Percentiles rank a stretch among this genome's conserved stretches.
These are phyloP conservation scores for Scaptomyza parva DNA, from an alignment of 2,888 invertebrate genomes.

Conservation along the genomic window DNA sequence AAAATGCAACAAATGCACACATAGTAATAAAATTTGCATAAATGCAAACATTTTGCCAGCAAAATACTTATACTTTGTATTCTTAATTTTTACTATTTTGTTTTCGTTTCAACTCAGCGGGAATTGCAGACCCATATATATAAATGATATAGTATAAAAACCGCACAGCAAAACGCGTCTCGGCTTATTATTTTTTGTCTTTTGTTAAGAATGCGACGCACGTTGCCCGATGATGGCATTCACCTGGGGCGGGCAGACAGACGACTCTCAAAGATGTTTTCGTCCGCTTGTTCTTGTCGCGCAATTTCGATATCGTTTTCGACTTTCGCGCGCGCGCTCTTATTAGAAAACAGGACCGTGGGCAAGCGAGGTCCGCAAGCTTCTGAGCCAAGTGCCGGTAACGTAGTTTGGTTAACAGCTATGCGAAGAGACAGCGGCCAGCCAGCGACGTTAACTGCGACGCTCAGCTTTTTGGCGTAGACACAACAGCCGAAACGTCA, in stretches of 20 bases:
- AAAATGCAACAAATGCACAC: slow-evolving; percentile 77
- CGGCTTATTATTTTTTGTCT: too few species aligned
- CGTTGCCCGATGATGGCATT: slow-evolving; percentile 75
- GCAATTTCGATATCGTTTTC: slow-evolving; percentile 21
- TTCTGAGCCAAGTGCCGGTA: slow-evolving; percentile 72
- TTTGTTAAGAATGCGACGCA: slow-evolving; percentile 58
- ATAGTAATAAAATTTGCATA: slow-evolving; percentile 71
- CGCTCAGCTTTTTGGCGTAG: slow-evolving; percentile 32
- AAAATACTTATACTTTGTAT: slow-evolving; percentile 29
- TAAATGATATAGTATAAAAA: slow-evolving; percentile 50
- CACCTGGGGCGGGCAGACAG: slow-evolving; percentile 69
- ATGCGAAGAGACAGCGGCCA: slow-evolving; percentile 19
- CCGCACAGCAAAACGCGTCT: slow-evolving; percentile 61
- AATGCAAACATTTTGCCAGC: slow-evolving; percentile 68
- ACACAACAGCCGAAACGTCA: slow-evolving; percentile 56
- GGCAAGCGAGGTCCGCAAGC: slow-evolving; percentile 68
- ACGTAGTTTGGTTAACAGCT: slow-evolving; percentile 78
- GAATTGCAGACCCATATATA: slow-evolving; percentile 71
- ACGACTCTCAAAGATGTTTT: slow-evolving; percentile 40
- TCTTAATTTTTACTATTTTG: slow-evolving; percentile 56
- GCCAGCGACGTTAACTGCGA: slow-evolving; percentile 33
- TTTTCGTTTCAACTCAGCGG: slow-evolving; percentile 61
- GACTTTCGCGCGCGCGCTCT: slow-evolving; percentile 47
- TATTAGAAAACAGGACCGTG: slow-evolving; percentile 72
- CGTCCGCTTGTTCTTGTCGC: slow-evolving; percentile 35